Conservation (phyloP, 1,140 invertebrate species). For the Microplitis demolitor region DNA sequence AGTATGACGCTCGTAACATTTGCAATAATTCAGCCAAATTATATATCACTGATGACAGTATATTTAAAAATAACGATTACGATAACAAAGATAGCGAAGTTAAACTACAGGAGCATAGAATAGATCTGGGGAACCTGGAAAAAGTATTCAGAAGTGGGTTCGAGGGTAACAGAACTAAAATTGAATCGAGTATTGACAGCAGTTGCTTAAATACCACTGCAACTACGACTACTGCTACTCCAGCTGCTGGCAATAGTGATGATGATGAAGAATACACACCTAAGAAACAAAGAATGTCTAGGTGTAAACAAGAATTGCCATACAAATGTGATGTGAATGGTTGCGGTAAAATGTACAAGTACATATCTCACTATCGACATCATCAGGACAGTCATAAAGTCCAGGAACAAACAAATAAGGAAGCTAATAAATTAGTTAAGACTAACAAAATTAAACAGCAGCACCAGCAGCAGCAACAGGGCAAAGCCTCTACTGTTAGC, state of each 20-base stretch:
- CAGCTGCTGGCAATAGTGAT: slow-evolving; percentile 15
- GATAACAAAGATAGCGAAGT: slow-evolving; percentile 33
- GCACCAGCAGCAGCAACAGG: slow-evolving; percentile 21
- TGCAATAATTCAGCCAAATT: neutral
- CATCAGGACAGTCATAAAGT: slow-evolving; percentile 59
- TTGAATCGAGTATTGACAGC: slow-evolving; percentile 31
- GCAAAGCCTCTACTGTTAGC: slow-evolving; percentile 55
- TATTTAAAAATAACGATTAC: neutral
- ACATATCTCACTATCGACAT: slow-evolving; percentile 60
- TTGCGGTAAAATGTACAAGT: slow-evolving; percentile 59
- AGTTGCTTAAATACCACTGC: too few relatives aligned
- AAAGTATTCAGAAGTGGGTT: slow-evolving; percentile 48
- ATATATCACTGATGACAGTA: slow-evolving; percentile 7
- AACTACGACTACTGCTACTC: too few relatives aligned
- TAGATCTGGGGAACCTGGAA: slow-evolving; percentile 53
- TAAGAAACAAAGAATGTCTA: slow-evolving; percentile 59
- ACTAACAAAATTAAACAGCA: slow-evolving; percentile 39
- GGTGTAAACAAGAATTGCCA: slow-evolving; percentile 52
- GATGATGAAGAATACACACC: slow-evolving; percentile 59
- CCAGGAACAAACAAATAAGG: slow-evolving; percentile 39
- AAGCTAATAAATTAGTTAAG: slow-evolving; percentile 41
- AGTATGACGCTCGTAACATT: slow-evolving; percentile 24
- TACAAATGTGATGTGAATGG: slow-evolving; percentile 54
- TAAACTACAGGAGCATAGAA: slow-evolving; percentile 48
- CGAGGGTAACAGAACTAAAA: slow-evolving; percentile 42